A percentile compares a stretch with the other conserved stretches of the same genome.
These are phyloP conservation scores for Drosophila persimilis DNA, from an alignment of 1,140 invertebrate species.

Conservation along the genomic window DNA sequence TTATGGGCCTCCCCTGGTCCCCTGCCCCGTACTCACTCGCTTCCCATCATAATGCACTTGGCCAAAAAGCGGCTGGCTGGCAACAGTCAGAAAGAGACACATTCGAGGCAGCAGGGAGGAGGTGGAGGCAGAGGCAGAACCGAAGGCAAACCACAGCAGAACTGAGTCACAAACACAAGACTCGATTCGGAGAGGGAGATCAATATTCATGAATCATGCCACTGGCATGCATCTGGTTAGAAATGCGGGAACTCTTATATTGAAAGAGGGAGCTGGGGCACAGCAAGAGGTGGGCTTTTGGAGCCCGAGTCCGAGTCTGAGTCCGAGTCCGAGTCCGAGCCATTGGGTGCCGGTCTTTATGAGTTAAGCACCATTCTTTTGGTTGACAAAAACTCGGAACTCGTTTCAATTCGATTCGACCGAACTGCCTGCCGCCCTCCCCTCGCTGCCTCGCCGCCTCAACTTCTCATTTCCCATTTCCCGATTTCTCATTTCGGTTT, in stretches of 20 bases:
- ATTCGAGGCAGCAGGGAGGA: background rate
- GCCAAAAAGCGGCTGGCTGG: constrained; percentile 34
- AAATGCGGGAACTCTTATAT: constrained; percentile 15
- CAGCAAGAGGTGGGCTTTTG: too few relatives aligned
- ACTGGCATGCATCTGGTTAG: constrained; percentile 60
- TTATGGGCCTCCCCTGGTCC: constrained; percentile 7
- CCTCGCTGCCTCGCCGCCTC: too few relatives aligned
- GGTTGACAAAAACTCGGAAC: constrained; percentile 27
- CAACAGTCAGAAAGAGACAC: constrained; percentile 28
- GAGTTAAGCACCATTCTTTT: constrained; percentile 38
- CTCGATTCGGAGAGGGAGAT: constrained; percentile 32
- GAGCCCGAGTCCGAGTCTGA: too few relatives aligned
- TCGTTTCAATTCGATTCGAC: constrained; percentile 6
- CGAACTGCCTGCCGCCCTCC: constrained; percentile 11
- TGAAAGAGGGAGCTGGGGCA: background rate
- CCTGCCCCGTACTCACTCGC: background rate
- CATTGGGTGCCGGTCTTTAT: constrained; percentile 11
- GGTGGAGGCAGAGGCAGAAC: background rate
- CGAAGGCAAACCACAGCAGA: background rate
- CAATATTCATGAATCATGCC: constrained; percentile 68
- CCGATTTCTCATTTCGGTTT: constrained; percentile 15
- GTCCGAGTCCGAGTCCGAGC: too few relatives aligned
- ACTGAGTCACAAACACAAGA: constrained; percentile 41
- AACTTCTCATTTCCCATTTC: too few relatives aligned
- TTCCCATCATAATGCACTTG: constrained; percentile 4